Evolutionary conservation across 92 coral and sea anemone genomes (phyloP).

Genomic region (Epizoanthus stellaris): DNA sequence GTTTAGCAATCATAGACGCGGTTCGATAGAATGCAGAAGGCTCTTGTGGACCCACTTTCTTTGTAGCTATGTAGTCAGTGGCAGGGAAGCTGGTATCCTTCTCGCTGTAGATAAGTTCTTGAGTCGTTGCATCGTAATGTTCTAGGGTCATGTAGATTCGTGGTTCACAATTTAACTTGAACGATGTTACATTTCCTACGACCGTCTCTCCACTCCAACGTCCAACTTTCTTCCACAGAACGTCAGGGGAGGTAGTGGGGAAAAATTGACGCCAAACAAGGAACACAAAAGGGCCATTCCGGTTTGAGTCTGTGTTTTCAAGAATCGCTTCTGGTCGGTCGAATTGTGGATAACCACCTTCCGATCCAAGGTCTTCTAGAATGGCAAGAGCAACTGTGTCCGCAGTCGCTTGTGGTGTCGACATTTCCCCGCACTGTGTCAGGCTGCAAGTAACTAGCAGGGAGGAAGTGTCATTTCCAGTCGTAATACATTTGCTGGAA

Average conservation of each 20-base stretch:
- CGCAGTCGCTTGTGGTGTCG: neutral
- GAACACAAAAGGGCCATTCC: conserved; percentile 27
- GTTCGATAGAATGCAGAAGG: conserved; percentile 30
- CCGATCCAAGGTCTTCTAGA: neutral
- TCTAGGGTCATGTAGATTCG: neutral
- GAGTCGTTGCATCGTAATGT: neutral
- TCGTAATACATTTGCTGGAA: conserved; percentile 12
- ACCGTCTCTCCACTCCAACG: conserved; percentile 3
- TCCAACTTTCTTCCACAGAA: conserved; percentile 32
- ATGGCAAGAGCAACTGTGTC: neutral
- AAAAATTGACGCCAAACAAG: conserved; percentile 39
- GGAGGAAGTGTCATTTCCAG: conserved; percentile 31
- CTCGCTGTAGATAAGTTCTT: conserved; percentile 26
- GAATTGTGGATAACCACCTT: conserved; percentile 12
- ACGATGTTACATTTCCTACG: conserved; percentile 5
- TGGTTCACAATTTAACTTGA: conserved; percentile 23
- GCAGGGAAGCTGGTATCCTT: conserved; percentile 1
- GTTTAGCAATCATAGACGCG: conserved; percentile 29
- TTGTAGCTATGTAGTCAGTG: conserved; percentile 27
- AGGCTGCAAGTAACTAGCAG: conserved; percentile 5
- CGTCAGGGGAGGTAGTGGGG: conserved; percentile 4
- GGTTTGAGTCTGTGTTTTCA: conserved; percentile 1
- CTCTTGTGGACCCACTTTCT: conserved; percentile 24
- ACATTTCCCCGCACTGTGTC: neutral
- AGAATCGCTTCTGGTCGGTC: conserved; percentile 1